Base-by-base conservation (phyloP, 2,113 vertebrate species). In the Hippoglossus stenolepis region DNA sequence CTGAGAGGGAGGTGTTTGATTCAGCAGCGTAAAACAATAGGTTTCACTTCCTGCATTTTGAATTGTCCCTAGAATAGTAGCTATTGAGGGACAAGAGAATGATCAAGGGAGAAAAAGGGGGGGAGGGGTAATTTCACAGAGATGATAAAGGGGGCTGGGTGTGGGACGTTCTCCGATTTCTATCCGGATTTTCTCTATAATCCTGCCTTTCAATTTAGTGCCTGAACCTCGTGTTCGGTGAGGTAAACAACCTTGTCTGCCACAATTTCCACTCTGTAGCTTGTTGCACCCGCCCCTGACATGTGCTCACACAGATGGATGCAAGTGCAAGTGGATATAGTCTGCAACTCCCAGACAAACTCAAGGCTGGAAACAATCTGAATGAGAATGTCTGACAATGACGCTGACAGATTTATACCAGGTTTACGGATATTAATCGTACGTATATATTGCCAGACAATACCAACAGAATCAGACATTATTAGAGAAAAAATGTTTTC, bases 171-270 rank as follows among this genome's bases (percentile, higher is more conserved):
- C 23, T 58, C 11, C 15, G 17, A 86, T 91, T 73, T 84, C 74
- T 73, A 80, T 85, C 38, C 6, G 66, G 82, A 88, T 90, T 84
- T 80, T 58, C 69, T 70, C 76, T 79, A 49, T 86, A 87, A 74
- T 78, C 76, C 77, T 66, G 71, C 79, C 75, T 81, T 85, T 86
- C 83, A 87, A 87, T 88, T 81, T 79, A 65, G 68, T 45, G 40
- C 65, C 61, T 76, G 68, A 81, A 81, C 86, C 80, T 56, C 23
- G 20, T 75, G 56, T 85, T 90, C 87, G 62, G 61, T 79, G 73
- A 83, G 61, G 74, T 90, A 87, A 89, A 91, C 87, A 90, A 85
- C 53, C 53, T 85, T 65, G 38, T 56, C 68, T 66, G 63, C 78
- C 63, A 70, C 69, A 66, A 83, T 90, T 73, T 87, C 79, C 64